Conservation (phyloP, 2,888 invertebrate genomes). For the Masnerella sp. region DNA sequence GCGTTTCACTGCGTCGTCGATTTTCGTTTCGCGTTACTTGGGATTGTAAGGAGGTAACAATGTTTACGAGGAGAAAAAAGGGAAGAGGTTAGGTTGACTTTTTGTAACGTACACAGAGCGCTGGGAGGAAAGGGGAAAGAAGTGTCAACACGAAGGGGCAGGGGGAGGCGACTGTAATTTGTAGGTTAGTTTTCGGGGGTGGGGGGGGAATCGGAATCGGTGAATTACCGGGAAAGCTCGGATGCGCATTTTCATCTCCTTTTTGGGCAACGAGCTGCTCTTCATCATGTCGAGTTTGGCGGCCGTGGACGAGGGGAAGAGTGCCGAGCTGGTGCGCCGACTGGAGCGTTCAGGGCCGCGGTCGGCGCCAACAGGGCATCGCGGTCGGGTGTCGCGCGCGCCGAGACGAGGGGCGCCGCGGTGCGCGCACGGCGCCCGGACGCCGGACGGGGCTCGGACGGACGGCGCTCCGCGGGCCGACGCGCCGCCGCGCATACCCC, state of each 20-base stretch:
- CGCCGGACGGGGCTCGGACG: too few relatives aligned
- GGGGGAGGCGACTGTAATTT: background rate
- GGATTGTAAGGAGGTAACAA: background rate
- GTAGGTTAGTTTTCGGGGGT: conserved; percentile 1
- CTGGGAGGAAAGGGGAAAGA: background rate
- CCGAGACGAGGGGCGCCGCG: too few relatives aligned
- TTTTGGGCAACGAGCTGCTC: conserved; percentile 87
- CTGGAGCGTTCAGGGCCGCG: too few relatives aligned
- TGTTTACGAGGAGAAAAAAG: background rate
- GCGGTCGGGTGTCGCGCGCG: too few relatives aligned
- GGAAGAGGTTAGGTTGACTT: background rate
- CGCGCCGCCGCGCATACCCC: too few relatives aligned
- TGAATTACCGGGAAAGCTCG: conserved; percentile 96
- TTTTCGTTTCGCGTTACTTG: too few relatives aligned
- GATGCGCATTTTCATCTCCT: conserved; percentile 98
- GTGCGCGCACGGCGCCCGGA: too few relatives aligned
- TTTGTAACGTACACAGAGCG: background rate
- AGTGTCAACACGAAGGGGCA: background rate
- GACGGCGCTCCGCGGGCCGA: too few relatives aligned
- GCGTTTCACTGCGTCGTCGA: too few relatives aligned
- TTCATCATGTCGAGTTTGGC: conserved; percentile 81
- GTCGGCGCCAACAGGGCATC: too few relatives aligned
- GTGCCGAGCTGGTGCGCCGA: too few relatives aligned
- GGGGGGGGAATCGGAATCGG: background rate
- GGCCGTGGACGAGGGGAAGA: conserved; percentile 15